These are phyloP conservation scores for Miniopterus natalensis DNA, from an alignment of 2,113 vertebrate genomes.

Conservation along the genomic window DNA sequence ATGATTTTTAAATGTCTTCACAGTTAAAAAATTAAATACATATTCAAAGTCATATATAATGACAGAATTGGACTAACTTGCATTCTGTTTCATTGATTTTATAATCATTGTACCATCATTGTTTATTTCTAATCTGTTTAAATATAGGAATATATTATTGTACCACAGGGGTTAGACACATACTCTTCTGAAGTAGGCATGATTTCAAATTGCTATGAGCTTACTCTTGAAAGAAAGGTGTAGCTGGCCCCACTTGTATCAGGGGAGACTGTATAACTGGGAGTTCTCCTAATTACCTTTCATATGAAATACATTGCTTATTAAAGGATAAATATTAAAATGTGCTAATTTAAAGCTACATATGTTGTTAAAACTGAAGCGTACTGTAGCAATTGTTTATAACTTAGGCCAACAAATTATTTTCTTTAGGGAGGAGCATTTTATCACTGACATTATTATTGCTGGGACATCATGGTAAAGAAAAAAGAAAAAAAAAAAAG, in stretches of 20 bases:
- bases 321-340: neutral
- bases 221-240: neutral
- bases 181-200: neutral
- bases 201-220: neutral
- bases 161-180: neutral
- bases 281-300: conserved; percentile 4
- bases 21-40: conserved; percentile 26
- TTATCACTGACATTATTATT: neutral
- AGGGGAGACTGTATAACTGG: neutral
- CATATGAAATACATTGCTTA: neutral
- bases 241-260: neutral
- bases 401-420: neutral
- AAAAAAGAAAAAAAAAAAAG: neutral
- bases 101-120: neutral
- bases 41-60: neutral
- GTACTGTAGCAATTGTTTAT: neutral
- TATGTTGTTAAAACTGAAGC: conserved; percentile 13
- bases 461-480: neutral
- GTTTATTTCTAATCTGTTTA: conserved; percentile 7
- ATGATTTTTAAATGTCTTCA: conserved; percentile 25
- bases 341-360: neutral
- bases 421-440: neutral
- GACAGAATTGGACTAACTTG: neutral
- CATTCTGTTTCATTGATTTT: conserved; percentile 50
- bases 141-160: neutral